phyloP scores from a whole-genome alignment of 2,797 vertebrate genomes.

The Halcyon chelicuti region DNA sequence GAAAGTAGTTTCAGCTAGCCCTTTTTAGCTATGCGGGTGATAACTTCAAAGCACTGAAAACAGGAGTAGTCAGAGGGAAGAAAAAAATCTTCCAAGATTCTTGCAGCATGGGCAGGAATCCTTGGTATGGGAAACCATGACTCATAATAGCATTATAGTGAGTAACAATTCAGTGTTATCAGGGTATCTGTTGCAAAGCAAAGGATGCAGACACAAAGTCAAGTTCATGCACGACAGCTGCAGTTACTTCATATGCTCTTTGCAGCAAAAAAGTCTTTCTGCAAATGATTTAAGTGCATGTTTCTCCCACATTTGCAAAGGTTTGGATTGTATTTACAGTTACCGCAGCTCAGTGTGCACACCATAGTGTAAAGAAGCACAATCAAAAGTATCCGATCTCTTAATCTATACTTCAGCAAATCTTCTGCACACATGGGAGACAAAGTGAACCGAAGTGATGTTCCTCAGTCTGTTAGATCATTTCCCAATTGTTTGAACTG shows the following conservation, averaged over 20 bases:
- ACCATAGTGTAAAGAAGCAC: not conserved
- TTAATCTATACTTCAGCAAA: not conserved
- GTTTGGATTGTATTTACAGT: not conserved
- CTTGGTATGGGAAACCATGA: not conserved
- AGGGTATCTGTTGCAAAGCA: not conserved
- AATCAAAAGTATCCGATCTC: not conserved
- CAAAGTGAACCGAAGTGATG: not conserved
- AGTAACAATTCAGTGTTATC: not conserved
- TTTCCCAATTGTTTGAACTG: not conserved
- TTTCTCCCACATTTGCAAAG: not conserved
- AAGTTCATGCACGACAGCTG: not conserved
- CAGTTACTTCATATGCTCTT: not conserved
- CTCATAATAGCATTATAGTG: not conserved
- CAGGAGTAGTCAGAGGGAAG: not conserved
- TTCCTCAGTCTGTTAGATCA: not conserved
- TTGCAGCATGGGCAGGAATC: not conserved
- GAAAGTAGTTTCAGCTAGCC: slow-evolving; percentile 45
- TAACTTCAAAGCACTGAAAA: slow-evolving; percentile 63
- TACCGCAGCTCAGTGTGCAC: not conserved
- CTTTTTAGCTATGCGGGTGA: slow-evolving; percentile 37
- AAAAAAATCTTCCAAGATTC: slow-evolving; percentile 22
- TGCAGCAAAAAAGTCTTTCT: not conserved
- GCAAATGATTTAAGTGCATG: not conserved
- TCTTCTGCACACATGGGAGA: not conserved
- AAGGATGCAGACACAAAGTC: not conserved